Conservation (phyloP, 1,140 invertebrate genomes). For the Papilio polytes region DNA sequence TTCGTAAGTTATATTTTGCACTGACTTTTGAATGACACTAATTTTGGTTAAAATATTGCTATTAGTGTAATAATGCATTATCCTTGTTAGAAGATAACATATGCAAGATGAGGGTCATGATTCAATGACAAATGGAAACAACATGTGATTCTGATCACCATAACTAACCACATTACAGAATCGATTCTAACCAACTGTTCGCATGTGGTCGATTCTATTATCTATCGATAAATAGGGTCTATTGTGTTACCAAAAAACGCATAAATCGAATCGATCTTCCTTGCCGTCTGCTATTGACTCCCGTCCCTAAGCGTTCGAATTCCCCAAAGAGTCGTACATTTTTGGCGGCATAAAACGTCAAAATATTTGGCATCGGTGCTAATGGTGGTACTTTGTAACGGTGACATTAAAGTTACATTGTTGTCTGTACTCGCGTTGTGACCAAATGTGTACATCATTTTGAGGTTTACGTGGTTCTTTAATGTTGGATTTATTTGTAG, state of each 20-base stretch:
- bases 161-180: constrained; percentile 78
- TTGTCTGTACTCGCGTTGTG: constrained; percentile 66
- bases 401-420: constrained; percentile 75
- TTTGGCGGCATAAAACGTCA: constrained; percentile 72
- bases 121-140: constrained; percentile 53
- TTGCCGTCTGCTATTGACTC: constrained; percentile 64
- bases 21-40: background rate
- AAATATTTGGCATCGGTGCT: constrained; percentile 81
- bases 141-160: constrained; percentile 81
- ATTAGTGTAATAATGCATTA: constrained; percentile 5
- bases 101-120: constrained; percentile 39
- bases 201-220: constrained; percentile 65
- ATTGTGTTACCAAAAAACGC: constrained; percentile 77
- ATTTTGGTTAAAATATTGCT: background rate
- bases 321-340: constrained; percentile 77
- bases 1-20: too few relatives aligned
- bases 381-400: constrained; percentile 72
- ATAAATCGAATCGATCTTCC: constrained; percentile 80
- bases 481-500: constrained; percentile 11
- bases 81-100: constrained; percentile 22
- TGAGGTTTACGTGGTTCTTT: constrained; percentile 37
- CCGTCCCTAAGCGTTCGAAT: constrained; percentile 57
- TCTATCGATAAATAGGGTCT: constrained; percentile 77
- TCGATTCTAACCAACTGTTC: constrained; percentile 75
- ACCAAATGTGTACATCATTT: constrained; percentile 70